Conservation (phyloP, 2,888 invertebrate species). For the Tolmerus cingulatus region DNA sequence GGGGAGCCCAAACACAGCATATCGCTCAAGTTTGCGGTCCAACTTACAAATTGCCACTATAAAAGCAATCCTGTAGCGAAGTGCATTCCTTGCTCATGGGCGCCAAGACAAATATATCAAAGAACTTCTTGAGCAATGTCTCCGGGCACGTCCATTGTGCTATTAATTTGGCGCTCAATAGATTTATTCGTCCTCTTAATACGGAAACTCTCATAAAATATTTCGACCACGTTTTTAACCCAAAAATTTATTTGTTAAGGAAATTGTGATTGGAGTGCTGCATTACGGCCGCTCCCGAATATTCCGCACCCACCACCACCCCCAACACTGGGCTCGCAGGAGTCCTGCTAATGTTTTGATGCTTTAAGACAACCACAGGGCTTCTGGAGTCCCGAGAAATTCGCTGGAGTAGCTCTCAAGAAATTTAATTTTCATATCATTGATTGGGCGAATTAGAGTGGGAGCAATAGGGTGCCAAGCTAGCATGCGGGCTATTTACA, state of each 20-base stretch:
- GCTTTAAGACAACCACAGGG: neutral
- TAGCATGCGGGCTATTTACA: neutral
- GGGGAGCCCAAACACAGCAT: neutral
- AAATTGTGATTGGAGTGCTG: conserved; percentile 35
- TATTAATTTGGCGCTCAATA: conserved; percentile 39
- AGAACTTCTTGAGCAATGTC: conserved; percentile 24
- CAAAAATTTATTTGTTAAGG: conserved; percentile 36
- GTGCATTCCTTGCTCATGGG: conserved; percentile 35
- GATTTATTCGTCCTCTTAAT: conserved; percentile 35
- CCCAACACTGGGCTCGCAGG: neutral
- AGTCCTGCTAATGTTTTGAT: neutral
- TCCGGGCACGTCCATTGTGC: conserved; percentile 26
- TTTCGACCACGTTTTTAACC: conserved; percentile 40
- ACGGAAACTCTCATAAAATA: conserved; percentile 37
- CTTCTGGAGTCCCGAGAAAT: neutral
- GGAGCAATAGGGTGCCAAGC: neutral
- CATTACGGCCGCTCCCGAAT: neutral
- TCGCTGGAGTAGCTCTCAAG: neutral
- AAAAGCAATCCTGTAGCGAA: conserved; percentile 23
- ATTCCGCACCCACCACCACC: neutral
- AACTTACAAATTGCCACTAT: conserved; percentile 40
- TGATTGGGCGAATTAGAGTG: conserved; percentile 18
- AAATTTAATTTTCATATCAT: conserved; percentile 21
- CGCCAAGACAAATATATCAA: conserved; percentile 38
- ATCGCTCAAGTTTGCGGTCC: conserved; percentile 18